phyloP scores from a whole-genome alignment of 2,113 vertebrate species.

The Aegotheles bennettii region DNA sequence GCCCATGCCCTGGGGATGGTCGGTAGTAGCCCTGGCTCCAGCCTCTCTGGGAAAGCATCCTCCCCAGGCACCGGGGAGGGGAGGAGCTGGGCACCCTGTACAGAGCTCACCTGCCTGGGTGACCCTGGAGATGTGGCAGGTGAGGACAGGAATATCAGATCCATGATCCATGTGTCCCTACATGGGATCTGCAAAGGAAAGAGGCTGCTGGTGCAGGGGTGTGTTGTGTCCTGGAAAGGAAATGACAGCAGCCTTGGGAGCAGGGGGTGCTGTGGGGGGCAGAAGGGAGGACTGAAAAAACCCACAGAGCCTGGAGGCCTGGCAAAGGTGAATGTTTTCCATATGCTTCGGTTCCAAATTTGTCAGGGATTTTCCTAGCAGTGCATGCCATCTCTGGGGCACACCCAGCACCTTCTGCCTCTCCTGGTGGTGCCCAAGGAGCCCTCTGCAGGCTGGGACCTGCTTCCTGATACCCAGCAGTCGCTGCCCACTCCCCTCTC shows the following conservation, averaged over 20 bases:
- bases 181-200: background rate
- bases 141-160: background rate
- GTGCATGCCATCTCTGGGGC: background rate
- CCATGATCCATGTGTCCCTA: background rate
- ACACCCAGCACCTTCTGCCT: background rate
- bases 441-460: background rate
- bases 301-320: background rate
- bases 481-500: fast-evolving
- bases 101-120: background rate
- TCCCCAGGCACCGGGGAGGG: fast-evolving
- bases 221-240: background rate
- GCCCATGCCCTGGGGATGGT: background rate
- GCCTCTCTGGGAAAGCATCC: background rate
- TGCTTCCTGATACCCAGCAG: background rate
- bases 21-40: background rate
- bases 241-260: background rate
- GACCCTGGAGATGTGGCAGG: background rate
- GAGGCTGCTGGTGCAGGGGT: background rate
- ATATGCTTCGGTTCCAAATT: background rate
- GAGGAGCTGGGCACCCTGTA: background rate
- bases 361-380: background rate
- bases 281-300: background rate
- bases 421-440: background rate
- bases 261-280: background rate
- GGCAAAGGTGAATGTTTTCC: background rate